These are phyloP conservation scores for Apis mellifera DNA, from an alignment of 1,140 invertebrate genomes.

Conservation along the genomic window DNA sequence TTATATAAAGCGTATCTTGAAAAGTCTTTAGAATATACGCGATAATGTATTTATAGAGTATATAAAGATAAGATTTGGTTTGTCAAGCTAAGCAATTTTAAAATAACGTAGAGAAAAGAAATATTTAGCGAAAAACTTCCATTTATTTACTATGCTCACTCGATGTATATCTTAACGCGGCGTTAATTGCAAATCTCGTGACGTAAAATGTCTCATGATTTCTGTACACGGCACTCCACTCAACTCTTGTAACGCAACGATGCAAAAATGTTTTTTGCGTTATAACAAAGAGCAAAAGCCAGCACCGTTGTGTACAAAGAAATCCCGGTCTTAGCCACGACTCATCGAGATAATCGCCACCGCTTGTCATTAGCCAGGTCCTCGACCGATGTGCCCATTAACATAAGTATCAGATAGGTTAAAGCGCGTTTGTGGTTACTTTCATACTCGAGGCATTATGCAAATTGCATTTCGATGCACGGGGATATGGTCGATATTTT, in stretches of 20 bases:
- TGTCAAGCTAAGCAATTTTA: background rate
- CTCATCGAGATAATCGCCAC: slow-evolving; percentile 37
- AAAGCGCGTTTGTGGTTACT: slow-evolving; percentile 47
- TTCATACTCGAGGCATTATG: slow-evolving; percentile 52
- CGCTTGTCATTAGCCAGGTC: slow-evolving; percentile 51
- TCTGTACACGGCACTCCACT: background rate
- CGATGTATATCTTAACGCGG: background rate
- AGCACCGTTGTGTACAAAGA: slow-evolving; percentile 51
- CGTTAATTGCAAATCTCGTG: slow-evolving; percentile 19
- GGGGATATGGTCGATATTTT: slow-evolving; percentile 31
- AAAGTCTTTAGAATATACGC: no score
- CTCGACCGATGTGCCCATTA: slow-evolving; percentile 57
- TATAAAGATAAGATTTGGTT: no score
- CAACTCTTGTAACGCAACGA: background rate
- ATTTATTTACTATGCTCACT: no score
- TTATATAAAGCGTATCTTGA: no score
- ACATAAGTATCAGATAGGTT: slow-evolving; percentile 59
- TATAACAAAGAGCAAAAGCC: background rate
- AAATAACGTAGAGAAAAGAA: background rate
- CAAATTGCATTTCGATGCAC: slow-evolving; percentile 54
- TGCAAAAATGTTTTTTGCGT: slow-evolving; percentile 1
- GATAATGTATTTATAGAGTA: no score
- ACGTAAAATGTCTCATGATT: background rate
- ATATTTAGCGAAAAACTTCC: background rate
- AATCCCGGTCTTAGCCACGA: slow-evolving; percentile 1